Base-by-base conservation (phyloP, 2,888 invertebrate species). In the Troides helena region DNA sequence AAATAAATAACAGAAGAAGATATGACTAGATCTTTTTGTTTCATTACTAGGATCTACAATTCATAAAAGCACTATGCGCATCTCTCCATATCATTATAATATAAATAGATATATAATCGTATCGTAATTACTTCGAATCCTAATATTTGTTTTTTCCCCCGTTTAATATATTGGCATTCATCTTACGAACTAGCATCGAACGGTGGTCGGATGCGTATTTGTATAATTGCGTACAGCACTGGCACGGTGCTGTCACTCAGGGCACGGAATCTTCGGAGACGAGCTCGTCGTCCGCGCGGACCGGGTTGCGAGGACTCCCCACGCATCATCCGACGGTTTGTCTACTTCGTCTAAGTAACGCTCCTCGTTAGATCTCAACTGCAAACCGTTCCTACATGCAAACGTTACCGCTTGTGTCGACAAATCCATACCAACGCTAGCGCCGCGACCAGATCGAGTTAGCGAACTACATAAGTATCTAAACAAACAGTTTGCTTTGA, bases 21-120 rank as follows among this genome's bases (percentile, higher is more conserved):
- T 92, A 92, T 92, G 92, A 92, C 92, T 92, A 92, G 92, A 90
- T 89, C 80, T 82, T 88, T 88, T 88, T 88, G 90, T 88, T 87
- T 88, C 88, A 84, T 81, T 85, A 83, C 90, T 92, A 92, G 84
- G 82, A 86, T 81, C 92, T 92, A 92, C 89, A 80, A 84, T 89
- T 88, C 87, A 90, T 91, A 91, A 86, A 92, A 92, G 92, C 92
- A 91, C 92, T 92, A 92, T 90, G 91, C 92, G 90, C 91, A 85
- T 89, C 88, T 92, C 87, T 90, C 84, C 90, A 87, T 90, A 89
- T 88, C 85, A 83, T 89, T 86, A 89, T 86, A 85, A 88, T 90
- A 92, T 91, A 92, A 91, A 92, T 92, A 91, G 89, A 89, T 89
- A 81, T 81, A 81, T 82, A 80, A 86, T 88, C 84, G 83, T 89